Evolutionary conservation across 2,797 vertebrate species (phyloP), one percentile per base, ranked within the genome.

Genomic region (Crax fasciolata): DNA sequence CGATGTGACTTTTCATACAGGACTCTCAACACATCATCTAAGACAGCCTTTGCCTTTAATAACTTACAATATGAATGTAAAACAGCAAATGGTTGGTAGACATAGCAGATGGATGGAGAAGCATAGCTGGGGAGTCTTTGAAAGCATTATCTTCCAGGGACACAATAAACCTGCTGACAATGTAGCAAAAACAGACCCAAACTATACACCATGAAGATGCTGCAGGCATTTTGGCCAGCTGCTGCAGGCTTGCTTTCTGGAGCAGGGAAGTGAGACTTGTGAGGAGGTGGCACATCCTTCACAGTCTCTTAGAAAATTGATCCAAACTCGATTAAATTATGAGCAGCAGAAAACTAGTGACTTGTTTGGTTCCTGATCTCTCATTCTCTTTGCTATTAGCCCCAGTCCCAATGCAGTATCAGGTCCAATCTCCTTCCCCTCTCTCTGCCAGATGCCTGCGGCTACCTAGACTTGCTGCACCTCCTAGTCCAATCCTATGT

Each of bases 391-490:
- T 62, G 51, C 57, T 61, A 23, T 58, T 30, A 52, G 28, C 24
- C 21, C 20, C n/a, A 63, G 24, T 28, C 38, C n/a, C 48, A 25
- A 30, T 27, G 39, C 23, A 32, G 46, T 58, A 84, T 62, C 46
- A 43, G 19, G 21, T 58, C 21, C 55, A 79, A 0, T 2, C 19
- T 72, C 54, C 32, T 30, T 72, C 15, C 10, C 13, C 19, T 61
- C 11, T 20, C 55, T 77, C 62, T 3, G 1, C 44, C 44, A 43
- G 67, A 55, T 0, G 4, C 4, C 28, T 13, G 4, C 66, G 65
- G 32, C 51, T 55, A 4, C 3, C 1, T 0, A 2, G 17, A 51
- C 52, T 38, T n/a, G 41, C 66, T 61, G 24, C 1, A 1, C 44
- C 38, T n/a, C 27, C 35, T 41, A 38, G 28, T 8, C 51, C 28